Percentiles rank a stretch among this genome's conserved stretches.
These are phyloP conservation scores for Phainopepla nitens DNA, from an alignment of 2,113 vertebrate genomes.

Conservation along the genomic window DNA sequence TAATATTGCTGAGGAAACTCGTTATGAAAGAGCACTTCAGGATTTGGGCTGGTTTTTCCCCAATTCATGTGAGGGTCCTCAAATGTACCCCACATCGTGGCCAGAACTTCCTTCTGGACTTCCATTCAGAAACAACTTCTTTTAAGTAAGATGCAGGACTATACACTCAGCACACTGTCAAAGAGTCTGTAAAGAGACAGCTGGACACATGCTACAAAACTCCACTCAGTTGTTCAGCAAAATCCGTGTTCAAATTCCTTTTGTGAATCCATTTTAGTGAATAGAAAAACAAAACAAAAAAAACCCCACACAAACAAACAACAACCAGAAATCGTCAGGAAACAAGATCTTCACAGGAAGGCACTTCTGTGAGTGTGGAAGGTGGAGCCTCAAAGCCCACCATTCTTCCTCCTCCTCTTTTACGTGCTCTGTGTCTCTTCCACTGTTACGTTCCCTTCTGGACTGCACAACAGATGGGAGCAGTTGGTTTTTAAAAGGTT, in stretches of 20 bases:
- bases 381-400: neutral
- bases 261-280: neutral
- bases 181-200: neutral
- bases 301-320: neutral
- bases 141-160: neutral
- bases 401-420: neutral
- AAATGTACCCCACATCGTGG: neutral
- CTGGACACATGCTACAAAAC: neutral
- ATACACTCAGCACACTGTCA: neutral
- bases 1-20: neutral
- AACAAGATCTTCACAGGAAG: neutral
- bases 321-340: neutral
- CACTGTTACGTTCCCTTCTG: neutral
- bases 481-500: constrained; percentile 41
- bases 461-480: constrained; percentile 36
- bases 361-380: neutral
- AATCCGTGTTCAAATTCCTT: neutral
- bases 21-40: neutral
- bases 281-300: neutral
- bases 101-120: neutral
- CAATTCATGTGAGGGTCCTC: neutral
- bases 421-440: neutral
- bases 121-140: neutral
- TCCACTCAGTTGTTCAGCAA: neutral
- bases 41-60: neutral